phyloP scores from a whole-genome alignment of 64 coral and sea anemone species.

The Anthopleura sola region DNA sequence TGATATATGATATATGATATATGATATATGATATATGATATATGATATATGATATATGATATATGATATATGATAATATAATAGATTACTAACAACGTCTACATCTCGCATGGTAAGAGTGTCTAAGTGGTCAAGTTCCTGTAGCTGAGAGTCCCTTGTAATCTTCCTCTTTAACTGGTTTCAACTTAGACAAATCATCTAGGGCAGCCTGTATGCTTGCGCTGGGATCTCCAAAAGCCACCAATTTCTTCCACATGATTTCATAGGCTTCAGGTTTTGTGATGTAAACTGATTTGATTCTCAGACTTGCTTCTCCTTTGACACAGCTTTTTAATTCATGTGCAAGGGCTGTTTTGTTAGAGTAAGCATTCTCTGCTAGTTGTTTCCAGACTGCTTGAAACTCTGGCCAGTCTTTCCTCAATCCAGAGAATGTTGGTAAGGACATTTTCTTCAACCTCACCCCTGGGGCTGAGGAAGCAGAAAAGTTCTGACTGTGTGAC shows the following conservation, averaged over 20 bases:
- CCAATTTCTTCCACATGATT: no score
- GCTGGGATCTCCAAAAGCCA: no score
- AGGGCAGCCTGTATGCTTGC: no score
- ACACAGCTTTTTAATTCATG: no score
- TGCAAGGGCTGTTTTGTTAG: constrained; percentile 63
- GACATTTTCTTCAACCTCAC: constrained; percentile 63
- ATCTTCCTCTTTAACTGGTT: constrained; percentile 51
- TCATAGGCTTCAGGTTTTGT: constrained; percentile 78
- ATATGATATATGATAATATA: no score
- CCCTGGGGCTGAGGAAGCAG: neutral
- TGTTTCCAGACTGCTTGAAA: constrained; percentile 80
- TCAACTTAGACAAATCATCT: no score
- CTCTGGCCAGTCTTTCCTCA: constrained; percentile 75
- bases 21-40: no score
- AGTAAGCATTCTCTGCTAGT: constrained; percentile 46
- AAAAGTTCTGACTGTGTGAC: constrained; percentile 13
- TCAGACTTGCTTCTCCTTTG: constrained; percentile 61
- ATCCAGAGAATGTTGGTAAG: constrained; percentile 61
- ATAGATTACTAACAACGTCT: constrained; percentile 53
- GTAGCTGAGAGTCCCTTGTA: constrained; percentile 62
- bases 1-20: no score
- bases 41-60: no score
- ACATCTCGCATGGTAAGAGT: constrained; percentile 81
- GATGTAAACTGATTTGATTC: constrained; percentile 74
- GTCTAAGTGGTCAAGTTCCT: constrained; percentile 59